phyloP scores from a whole-genome alignment of 2,797 vertebrate genomes.

The Sparus aurata region DNA sequence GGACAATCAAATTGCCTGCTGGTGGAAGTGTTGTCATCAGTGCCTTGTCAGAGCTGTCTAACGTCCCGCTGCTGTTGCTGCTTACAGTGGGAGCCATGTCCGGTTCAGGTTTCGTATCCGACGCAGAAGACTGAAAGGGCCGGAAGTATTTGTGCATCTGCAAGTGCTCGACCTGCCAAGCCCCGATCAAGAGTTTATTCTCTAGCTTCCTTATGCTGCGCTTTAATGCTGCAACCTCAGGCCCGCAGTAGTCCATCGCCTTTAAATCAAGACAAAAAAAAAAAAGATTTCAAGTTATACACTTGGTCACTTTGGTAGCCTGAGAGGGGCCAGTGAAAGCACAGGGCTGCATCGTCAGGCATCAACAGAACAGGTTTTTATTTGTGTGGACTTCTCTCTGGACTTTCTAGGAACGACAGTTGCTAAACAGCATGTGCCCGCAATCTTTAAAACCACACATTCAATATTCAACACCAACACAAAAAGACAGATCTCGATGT shows the following conservation, averaged over 20 bases:
- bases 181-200: conserved; percentile 83
- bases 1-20: conserved; percentile 88
- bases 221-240: conserved; percentile 83
- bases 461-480: background rate
- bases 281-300: background rate
- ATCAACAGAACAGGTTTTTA: background rate
- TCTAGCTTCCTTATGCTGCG: conserved; percentile 86
- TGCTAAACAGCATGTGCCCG: background rate
- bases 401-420: conserved; percentile 10
- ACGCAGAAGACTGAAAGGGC: conserved; percentile 19
- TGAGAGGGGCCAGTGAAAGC: background rate
- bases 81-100: conserved; percentile 9
- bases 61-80: conserved; percentile 43
- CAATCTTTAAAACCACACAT: background rate
- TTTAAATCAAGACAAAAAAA: conserved; percentile 67
- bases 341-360: rapidly evolving
- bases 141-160: conserved; percentile 84
- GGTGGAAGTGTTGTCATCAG: conserved; percentile 73
- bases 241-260: conserved; percentile 82
- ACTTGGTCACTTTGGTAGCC: background rate
- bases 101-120: conserved; percentile 8
- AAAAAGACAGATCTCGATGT: conserved; percentile 1
- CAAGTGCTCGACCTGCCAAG: conserved; percentile 87
- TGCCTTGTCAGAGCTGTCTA: conserved; percentile 25
- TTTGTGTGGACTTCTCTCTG: background rate